phyloP scores from a whole-genome alignment of 2,113 vertebrate species.

The Trichechus manatus region DNA sequence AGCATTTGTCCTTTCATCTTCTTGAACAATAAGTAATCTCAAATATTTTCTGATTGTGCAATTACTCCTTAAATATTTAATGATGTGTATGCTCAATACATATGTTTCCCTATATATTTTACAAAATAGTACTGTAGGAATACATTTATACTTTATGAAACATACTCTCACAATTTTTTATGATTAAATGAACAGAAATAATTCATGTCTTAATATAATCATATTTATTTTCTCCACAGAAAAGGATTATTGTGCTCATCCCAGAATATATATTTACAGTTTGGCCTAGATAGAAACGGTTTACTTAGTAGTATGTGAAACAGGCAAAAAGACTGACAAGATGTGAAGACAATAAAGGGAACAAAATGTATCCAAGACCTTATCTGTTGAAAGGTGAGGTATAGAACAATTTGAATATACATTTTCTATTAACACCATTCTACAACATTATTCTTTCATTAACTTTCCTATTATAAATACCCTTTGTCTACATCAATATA shows the following conservation, averaged over 20 bases:
- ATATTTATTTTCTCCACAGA: neutral
- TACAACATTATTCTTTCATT: neutral
- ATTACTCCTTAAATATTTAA: neutral
- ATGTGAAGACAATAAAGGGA: neutral
- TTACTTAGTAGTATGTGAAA: neutral
- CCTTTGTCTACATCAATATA: neutral
- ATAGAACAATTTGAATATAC: neutral
- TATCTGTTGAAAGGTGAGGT: neutral
- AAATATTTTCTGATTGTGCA: neutral
- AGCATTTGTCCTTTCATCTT: neutral
- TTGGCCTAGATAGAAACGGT: neutral
- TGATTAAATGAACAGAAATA: neutral
- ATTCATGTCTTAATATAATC: neutral
- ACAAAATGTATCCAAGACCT: neutral
- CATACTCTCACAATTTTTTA: neutral
- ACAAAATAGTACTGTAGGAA: neutral
- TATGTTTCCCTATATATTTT: neutral
- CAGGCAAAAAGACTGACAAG: neutral
- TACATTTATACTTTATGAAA: neutral
- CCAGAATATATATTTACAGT: neutral
- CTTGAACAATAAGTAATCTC: neutral
- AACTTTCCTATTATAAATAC: neutral
- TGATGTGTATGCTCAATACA: neutral
- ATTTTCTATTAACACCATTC: neutral
- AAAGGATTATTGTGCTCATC: neutral